Evolutionary conservation across 2,888 invertebrate genomes (phyloP), one percentile per base, ranked within the genome.

Genomic region (Cosmia pyralina): DNA sequence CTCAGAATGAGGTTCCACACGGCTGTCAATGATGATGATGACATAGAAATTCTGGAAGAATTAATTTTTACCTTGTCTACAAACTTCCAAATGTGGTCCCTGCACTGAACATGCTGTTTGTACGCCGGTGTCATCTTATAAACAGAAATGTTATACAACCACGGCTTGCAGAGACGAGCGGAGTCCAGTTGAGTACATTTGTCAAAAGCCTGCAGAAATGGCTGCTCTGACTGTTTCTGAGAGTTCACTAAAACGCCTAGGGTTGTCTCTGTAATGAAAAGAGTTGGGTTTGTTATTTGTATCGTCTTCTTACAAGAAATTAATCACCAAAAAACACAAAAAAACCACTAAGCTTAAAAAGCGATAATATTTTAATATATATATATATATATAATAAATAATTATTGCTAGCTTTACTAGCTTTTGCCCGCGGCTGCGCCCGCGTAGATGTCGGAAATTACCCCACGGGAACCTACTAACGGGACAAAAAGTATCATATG

Each of bases 241-340:
- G 86, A 82, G 48, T 86, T 71, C 13, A 91, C 84, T n/a, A 76
- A 68, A 4, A 90, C 84, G 1, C 92, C 92, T 5, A 92, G 71
- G 0, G 88, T 87, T 17, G 90, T 87, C 67, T 91, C 89, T 88
- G 77, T 10, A 73, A 70, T 28, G 7, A 17, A 19, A 6, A 34
- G 4, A 8, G 4, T 44, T 34, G 28, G 1, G 52, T 15, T 52
- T 28, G 17, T n/a, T 11, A 11, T n/a, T n/a, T n/a, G n/a, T n/a
- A 46, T 34, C 28, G 57, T 17, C 17, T n/a, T 3, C 13, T 0
- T 8, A 41, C 41, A 41, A 5, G 41, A 41, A 41, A 41, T 41
- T 8, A 8, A 38, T 38, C 38, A 38, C 38, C 0, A 38, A 38
- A 38, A 38, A 38, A 0, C 38, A 2, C 28, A 28, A 28, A 28